Percentiles rank a stretch among this genome's conserved stretches.
phyloP scores from a whole-genome alignment of 2,797 vertebrate genomes.

The Pampus argenteus region DNA sequence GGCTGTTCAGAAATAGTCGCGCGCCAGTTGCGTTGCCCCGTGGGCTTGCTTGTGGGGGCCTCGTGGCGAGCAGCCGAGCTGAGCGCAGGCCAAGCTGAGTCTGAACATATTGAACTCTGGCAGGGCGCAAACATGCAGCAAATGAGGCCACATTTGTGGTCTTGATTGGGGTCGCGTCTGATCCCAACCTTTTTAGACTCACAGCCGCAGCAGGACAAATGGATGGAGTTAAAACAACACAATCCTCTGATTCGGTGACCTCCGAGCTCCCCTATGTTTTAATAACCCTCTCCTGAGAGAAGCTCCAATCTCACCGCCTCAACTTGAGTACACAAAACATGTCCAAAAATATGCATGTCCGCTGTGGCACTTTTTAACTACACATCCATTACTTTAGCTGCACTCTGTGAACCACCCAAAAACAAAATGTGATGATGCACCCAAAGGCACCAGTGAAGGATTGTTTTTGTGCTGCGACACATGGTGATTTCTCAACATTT shows the following conservation, averaged over 20 bases:
- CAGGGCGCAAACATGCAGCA: conserved; percentile 61
- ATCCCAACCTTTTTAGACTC: conserved; percentile 73
- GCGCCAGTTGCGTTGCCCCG: conserved; percentile 46
- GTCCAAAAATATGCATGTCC: conserved; percentile 65
- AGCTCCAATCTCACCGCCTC: conserved; percentile 42
- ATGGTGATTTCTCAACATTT: conserved; percentile 44
- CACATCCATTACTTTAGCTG: conserved; percentile 52
- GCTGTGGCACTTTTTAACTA: conserved; percentile 37
- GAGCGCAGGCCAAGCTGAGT: conserved; percentile 16
- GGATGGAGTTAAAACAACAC: conserved; percentile 72
- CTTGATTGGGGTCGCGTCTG: conserved; percentile 77
- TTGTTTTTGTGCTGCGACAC: conserved; percentile 54
- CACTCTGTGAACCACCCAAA: conserved; percentile 53
- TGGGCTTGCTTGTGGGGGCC: conserved; percentile 64
- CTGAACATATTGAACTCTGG: conserved; percentile 69
- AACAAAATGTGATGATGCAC: conserved; percentile 36
- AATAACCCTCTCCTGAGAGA: conserved; percentile 62
- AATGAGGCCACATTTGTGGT: conserved; percentile 72
- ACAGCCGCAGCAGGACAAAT: conserved; percentile 56
- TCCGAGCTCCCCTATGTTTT: conserved; percentile 59
- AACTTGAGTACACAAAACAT: conserved; percentile 68
- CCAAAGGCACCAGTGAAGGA: conserved; percentile 45
- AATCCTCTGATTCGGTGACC: conserved; percentile 62
- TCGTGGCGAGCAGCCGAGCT: conserved; percentile 57
- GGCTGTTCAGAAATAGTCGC: conserved; percentile 77